phyloP scores from a whole-genome alignment of 2,113 vertebrate genomes.

The Coptodon bakossiorum region DNA sequence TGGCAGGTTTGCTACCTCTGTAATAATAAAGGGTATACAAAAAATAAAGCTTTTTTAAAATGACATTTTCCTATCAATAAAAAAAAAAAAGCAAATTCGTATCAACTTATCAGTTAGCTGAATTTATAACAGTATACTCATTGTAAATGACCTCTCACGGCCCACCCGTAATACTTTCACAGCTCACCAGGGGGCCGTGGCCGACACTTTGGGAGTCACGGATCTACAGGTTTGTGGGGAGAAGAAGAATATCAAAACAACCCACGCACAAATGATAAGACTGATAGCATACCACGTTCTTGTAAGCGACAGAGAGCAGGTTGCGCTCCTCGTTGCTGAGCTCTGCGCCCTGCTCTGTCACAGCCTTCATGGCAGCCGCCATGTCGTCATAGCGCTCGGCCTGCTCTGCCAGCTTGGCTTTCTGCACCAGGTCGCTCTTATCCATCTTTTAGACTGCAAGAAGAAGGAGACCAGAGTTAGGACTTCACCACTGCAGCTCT shows the following conservation, averaged over 20 bases:
- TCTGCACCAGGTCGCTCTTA: constrained; percentile 97
- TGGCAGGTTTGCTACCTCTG: neutral
- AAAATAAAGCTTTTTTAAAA: neutral
- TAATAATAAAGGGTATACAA: neutral
- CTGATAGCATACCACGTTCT: constrained; percentile 83
- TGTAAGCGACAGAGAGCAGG: constrained; percentile 96
- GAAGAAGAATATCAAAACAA: neutral
- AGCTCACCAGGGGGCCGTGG: neutral
- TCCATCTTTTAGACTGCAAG: constrained; percentile 81
- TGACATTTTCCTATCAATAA: neutral
- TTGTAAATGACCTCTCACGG: neutral
- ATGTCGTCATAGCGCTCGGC: constrained; percentile 98
- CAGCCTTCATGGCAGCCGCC: constrained; percentile 94
- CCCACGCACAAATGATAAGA: neutral
- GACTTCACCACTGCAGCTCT: neutral
- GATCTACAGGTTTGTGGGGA: neutral
- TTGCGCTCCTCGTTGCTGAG: constrained; percentile 98
- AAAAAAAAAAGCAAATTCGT: neutral
- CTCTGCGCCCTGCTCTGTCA: constrained; percentile 91
- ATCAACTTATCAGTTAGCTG: neutral
- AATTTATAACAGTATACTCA: neutral
- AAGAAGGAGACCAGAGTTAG: neutral
- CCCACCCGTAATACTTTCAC: neutral
- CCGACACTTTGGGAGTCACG: neutral
- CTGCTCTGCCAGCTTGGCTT: constrained; percentile 96